These are phyloP conservation scores for Brachyistius frenatus DNA, from an alignment of 2,113 vertebrate genomes.

Conservation along the genomic window DNA sequence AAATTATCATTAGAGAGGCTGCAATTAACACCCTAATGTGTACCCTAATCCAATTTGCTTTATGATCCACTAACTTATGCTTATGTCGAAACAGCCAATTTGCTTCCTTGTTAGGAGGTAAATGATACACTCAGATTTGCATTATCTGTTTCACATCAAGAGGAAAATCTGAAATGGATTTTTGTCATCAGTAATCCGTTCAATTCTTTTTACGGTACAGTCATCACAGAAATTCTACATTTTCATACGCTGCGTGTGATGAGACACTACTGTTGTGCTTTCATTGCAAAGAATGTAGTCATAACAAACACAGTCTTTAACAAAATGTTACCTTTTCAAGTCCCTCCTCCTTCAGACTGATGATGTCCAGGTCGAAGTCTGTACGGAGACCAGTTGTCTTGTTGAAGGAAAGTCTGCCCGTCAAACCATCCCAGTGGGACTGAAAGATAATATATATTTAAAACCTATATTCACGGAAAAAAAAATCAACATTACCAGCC, in stretches of 20 bases:
- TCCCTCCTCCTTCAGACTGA: conserved; percentile 97
- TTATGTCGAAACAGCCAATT: conserved; percentile 82
- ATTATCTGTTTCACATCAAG: conserved; percentile 59
- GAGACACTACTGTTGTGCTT: neutral
- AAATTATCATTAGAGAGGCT: conserved; percentile 80
- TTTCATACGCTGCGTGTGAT: neutral
- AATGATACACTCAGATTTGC: conserved; percentile 77
- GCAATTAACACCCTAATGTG: conserved; percentile 83
- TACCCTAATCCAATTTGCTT: conserved; percentile 86
- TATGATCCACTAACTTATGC: conserved; percentile 84
- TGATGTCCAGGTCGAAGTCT: conserved; percentile 97
- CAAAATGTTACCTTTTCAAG: conserved; percentile 91
- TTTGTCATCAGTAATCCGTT: conserved; percentile 32
- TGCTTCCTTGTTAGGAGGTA: conserved; percentile 84
- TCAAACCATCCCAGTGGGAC: conserved; percentile 99
- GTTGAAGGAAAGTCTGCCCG: conserved; percentile 96
- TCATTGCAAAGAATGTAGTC: neutral
- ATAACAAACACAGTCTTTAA: neutral
- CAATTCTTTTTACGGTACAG: conserved; percentile 3
- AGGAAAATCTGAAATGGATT: conserved; percentile 41
- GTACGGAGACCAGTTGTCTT: conserved; percentile 94
- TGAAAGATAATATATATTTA: conserved; percentile 71
- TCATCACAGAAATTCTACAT: neutral
- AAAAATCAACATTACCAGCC: neutral
- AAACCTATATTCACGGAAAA: conserved; percentile 4